Evolutionary conservation across 2,888 invertebrate species (phyloP).

Genomic region (Folsomia candida): DNA sequence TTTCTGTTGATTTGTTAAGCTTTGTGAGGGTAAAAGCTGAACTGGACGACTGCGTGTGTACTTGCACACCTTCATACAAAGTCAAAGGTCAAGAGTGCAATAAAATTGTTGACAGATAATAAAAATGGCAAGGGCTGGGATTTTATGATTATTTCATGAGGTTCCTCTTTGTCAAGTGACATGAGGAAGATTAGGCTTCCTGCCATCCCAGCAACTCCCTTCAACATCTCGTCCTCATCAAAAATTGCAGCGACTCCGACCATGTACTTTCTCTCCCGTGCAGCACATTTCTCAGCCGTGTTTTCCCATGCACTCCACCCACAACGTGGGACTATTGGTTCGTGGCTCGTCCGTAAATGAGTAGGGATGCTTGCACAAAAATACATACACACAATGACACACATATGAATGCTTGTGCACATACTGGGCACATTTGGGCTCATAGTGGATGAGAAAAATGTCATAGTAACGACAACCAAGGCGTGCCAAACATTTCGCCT

Average conservation of each 20-base stretch:
- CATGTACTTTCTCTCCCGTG: neutral
- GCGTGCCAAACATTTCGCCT: slow-evolving; percentile 14
- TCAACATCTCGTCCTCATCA: neutral
- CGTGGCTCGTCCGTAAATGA: no score
- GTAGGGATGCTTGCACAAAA: no score
- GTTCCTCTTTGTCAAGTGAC: neutral
- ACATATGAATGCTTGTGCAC: no score
- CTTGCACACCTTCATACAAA: neutral
- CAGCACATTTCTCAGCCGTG: neutral
- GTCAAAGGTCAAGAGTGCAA: neutral
- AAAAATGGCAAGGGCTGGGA: neutral
- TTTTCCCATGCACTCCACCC: neutral
- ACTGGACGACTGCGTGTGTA: neutral
- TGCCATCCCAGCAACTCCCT: neutral
- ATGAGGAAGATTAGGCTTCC: neutral
- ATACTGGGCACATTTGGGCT: no score
- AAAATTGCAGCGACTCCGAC: neutral
- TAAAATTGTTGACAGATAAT: neutral
- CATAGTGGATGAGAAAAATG: no score
- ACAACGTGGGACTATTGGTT: neutral
- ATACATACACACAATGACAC: no score
- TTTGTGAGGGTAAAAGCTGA: neutral
- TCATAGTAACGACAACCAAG: slow-evolving; percentile 16
- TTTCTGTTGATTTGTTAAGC: neutral
- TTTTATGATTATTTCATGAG: slow-evolving; percentile 10